Evolutionary conservation across 2,113 vertebrate genomes (phyloP).

Genomic region (Aptenodytes patagonicus): DNA sequence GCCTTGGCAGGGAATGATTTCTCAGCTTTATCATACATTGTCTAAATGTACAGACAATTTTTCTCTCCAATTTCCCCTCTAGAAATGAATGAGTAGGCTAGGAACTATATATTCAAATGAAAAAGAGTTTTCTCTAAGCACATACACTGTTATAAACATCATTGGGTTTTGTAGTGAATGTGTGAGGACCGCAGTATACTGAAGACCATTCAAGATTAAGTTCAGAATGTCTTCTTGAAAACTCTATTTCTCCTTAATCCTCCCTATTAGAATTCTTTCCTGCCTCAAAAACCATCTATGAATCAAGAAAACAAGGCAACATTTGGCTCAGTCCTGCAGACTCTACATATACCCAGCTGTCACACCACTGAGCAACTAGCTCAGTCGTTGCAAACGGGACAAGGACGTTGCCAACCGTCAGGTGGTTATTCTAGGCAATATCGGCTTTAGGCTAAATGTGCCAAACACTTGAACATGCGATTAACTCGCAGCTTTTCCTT

Average conservation of each 20-base stretch:
- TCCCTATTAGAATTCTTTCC: not conserved
- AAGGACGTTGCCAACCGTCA: not conserved
- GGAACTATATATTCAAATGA: not conserved
- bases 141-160: not conserved
- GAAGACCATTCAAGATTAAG: not conserved
- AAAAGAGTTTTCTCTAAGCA: not conserved
- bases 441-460: not conserved
- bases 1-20: slow-evolving; percentile 29
- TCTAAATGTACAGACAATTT: not conserved
- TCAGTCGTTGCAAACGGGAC: fast-evolving
- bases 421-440: not conserved
- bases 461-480: not conserved
- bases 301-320: not conserved
- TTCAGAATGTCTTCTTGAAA: not conserved
- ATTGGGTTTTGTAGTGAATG: not conserved
- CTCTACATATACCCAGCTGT: not conserved
- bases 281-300: not conserved
- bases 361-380: not conserved
- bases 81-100: not conserved
- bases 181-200: not conserved
- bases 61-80: not conserved
- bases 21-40: slow-evolving; percentile 1
- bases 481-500: not conserved
- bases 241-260: not conserved
- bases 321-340: not conserved